Evolutionary conservation across 2,797 vertebrate species (phyloP), one percentile per base, ranked within the genome.

Genomic region (Crocodylus rhombifer): DNA sequence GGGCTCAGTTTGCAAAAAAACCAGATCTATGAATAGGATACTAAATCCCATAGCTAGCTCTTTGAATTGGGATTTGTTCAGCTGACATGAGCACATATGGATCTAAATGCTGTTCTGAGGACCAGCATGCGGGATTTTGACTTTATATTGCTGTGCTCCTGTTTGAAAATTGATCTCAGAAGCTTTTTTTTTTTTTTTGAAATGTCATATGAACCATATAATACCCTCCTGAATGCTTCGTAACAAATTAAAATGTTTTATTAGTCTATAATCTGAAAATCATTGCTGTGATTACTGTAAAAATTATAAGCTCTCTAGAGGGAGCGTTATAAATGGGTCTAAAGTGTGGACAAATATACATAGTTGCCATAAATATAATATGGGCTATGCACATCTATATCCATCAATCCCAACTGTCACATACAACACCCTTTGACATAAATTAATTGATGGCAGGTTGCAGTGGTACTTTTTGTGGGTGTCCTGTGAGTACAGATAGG

Each of bases 251-350:
- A 96, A 97, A 93, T 96, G 97, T 95, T 97, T 97, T 98, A 97
- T 98, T 98, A 95, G 89, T 90, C 94, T 91, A 87, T 97, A 97
- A 97, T 97, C 97, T 97, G 96, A 95, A 97, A 96, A 97, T 96
- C 95, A 97, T 97, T 96, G 93, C 94, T 2, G 56, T 80, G 76
- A 88, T 96, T 97, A 74, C 94, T 93, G 87, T 96, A 97, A 97
- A 97, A 97, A 86, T 73, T 90, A 16, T 76, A 96, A 97, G 88
- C 80, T 94, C 91, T 94, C 94, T 79, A 81, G 91, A 95, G 95
- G 88, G 89, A 97, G 86, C 14, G 58, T 93, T 90, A 87, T 90
- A 89, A 96, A 76, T 17, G 82, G 80, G 87, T 76, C 86, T 95
- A 90, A 90, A 84, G 75, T 89, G 33, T 77, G 83, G 78, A 73